Evolutionary conservation across 64 coral and sea anemone species (phyloP).

Genomic region (Hydrozoanthus tunicans): DNA sequence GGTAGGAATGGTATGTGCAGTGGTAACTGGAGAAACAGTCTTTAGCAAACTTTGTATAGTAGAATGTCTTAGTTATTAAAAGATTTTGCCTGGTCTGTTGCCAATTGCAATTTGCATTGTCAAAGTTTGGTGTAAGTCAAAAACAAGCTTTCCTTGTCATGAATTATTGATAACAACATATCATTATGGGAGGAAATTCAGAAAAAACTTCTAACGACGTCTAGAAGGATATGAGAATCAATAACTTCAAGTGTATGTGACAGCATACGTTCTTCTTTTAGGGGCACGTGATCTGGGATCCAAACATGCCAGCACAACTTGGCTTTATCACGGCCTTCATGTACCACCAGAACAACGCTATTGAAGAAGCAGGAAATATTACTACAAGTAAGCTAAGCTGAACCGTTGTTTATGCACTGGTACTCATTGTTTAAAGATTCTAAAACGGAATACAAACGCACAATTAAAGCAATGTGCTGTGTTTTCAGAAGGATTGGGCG

Average conservation of each 20-base stretch:
- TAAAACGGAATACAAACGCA: not conserved
- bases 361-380: conserved; percentile 56
- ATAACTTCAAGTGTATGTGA: not conserved
- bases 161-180: no score
- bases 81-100: no score
- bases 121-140: no score
- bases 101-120: no score
- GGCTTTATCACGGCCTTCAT: conserved; percentile 58
- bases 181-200: no score
- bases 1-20: no score
- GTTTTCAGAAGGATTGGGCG: no score
- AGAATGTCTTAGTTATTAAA: no score
- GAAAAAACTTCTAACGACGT: not conserved
- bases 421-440: not conserved
- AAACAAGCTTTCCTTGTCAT: no score
- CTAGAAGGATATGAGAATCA: not conserved
- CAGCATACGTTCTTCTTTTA: not conserved
- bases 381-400: conserved; percentile 54
- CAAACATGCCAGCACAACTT: conserved; percentile 64
- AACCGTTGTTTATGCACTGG: not conserved
- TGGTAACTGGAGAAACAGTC: no score
- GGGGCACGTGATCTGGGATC: conserved; percentile 79
- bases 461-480: not conserved
- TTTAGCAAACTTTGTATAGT: no score
- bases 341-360: conserved; percentile 73